phyloP scores from a whole-genome alignment of 2,113 vertebrate genomes.

The Lepus americanus region DNA sequence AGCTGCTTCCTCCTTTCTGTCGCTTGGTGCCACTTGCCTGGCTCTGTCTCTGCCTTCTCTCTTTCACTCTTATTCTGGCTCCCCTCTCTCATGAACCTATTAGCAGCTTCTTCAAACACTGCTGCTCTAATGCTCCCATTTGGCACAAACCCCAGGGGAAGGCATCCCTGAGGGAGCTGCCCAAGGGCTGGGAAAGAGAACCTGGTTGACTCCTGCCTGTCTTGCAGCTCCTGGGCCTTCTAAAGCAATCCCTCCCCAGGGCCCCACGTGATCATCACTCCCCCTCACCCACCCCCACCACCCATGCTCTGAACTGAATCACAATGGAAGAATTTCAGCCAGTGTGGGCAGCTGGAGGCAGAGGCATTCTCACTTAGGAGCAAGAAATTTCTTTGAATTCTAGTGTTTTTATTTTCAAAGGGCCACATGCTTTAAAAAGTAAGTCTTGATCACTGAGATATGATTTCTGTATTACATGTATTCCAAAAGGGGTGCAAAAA shows the following conservation, averaged over 20 bases:
- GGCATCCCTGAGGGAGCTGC: background rate
- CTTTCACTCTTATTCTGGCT: background rate
- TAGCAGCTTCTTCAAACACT: background rate
- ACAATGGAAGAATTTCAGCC: background rate
- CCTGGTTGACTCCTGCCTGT: background rate
- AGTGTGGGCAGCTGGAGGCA: background rate
- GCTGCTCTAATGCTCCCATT: background rate
- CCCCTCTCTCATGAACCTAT: background rate
- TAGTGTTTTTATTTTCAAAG: conserved; percentile 54
- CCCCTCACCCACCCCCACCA: too few species aligned
- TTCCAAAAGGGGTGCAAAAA: background rate
- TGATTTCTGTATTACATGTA: background rate
- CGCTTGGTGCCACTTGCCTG: background rate
- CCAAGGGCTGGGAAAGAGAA: background rate
- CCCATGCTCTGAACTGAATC: background rate
- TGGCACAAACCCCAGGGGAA: background rate
- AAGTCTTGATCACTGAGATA: conserved; percentile 4
- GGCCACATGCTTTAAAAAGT: background rate
- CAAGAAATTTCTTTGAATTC: background rate
- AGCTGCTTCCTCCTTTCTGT: background rate
- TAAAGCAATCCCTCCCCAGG: background rate
- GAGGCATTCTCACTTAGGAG: background rate
- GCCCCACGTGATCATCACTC: background rate
- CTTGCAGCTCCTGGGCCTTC: background rate
- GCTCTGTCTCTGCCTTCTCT: conserved; percentile 5